Percentiles rank a stretch among this genome's conserved stretches.
Conservation (phyloP, 1,140 invertebrate genomes). For the Conus ventricosus region DNA sequence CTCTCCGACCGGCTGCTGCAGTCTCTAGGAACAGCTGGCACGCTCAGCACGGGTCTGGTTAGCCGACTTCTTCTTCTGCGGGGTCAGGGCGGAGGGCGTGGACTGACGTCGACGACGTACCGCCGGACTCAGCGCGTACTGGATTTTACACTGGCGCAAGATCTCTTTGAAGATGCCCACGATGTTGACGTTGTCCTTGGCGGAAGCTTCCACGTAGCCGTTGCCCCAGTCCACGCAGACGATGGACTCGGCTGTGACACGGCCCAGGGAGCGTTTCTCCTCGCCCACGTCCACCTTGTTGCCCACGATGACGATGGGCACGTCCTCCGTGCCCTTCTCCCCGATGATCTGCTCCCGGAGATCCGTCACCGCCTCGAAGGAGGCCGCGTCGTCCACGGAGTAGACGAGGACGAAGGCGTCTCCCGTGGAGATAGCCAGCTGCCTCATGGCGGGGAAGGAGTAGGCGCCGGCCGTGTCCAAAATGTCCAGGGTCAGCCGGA, state of each 20-base stretch:
- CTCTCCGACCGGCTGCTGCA: too few species aligned
- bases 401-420: constrained; percentile 94
- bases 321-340: constrained; percentile 47
- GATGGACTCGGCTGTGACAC: constrained; percentile 57
- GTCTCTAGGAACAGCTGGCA: constrained; percentile 19
- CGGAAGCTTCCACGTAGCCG: constrained; percentile 62
- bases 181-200: constrained; percentile 61
- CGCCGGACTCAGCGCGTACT: constrained; percentile 50
- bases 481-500: constrained; percentile 77
- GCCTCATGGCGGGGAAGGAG: constrained; percentile 94
- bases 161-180: constrained; percentile 64
- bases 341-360: constrained; percentile 59
- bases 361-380: constrained; percentile 82
- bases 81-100: constrained; percentile 20
- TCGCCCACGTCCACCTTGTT: constrained; percentile 61
- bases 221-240: constrained; percentile 63
- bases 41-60: constrained; percentile 2
- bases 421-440: constrained; percentile 90
- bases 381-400: constrained; percentile 86
- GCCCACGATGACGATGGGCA: constrained; percentile 60
- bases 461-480: constrained; percentile 89
- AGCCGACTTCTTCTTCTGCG: constrained; percentile 4
- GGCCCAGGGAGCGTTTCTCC: constrained; percentile 39
- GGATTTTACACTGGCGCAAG: constrained; percentile 53
- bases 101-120: constrained; percentile 51